These are phyloP conservation scores for Marmota monax DNA, from an alignment of 2,113 vertebrate species.

Conservation along the genomic window DNA sequence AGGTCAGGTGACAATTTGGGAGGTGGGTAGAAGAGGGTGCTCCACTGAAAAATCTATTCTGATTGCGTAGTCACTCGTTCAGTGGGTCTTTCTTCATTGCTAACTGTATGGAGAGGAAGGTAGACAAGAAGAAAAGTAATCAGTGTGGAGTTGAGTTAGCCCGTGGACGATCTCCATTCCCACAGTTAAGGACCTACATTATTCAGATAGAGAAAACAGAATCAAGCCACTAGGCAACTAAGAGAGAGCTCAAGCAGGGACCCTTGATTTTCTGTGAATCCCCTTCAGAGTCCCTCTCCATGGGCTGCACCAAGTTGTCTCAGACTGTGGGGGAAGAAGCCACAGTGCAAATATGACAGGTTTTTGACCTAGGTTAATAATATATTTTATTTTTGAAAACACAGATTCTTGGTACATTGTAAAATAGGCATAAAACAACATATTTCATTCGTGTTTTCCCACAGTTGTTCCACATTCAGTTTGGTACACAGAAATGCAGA, in stretches of 20 bases:
- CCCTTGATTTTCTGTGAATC: background rate
- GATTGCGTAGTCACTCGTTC: background rate
- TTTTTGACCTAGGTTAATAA: background rate
- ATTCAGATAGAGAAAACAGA: background rate
- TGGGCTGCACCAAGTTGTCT: background rate
- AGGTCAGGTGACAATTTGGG: background rate
- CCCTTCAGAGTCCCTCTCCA: background rate
- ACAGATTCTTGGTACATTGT: background rate
- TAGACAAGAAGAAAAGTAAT: background rate
- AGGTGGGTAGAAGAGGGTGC: background rate
- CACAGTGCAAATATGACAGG: fast-evolving
- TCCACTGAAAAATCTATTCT: background rate
- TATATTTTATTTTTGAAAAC: background rate
- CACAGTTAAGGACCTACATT: background rate
- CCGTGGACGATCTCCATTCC: background rate
- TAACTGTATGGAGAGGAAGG: background rate
- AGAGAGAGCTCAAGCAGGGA: background rate
- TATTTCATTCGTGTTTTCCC: background rate
- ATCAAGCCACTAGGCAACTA: background rate
- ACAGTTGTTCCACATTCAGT: background rate
- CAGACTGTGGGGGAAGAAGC: background rate
- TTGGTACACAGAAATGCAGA: background rate
- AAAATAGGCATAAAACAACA: background rate
- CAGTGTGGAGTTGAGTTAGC: background rate
- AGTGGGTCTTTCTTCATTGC: background rate